A percentile compares a stretch with the other conserved stretches of the same genome.
These are phyloP conservation scores for Sycophila texana DNA, from an alignment of 2,888 invertebrate genomes.

Conservation along the genomic window DNA sequence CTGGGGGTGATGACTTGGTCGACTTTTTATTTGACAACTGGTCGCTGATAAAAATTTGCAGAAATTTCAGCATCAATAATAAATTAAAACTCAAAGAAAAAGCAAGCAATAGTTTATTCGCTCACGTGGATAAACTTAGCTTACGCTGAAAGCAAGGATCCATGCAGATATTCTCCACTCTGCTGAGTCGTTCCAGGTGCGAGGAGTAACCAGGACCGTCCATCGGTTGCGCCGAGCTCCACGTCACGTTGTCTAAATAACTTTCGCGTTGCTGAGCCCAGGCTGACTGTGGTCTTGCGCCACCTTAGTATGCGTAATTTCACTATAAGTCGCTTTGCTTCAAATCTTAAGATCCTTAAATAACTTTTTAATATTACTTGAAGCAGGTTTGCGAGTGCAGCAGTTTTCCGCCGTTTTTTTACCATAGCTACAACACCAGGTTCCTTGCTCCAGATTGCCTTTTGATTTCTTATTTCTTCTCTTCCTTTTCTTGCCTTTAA, in stretches of 20 bases:
- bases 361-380: background rate
- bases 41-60: background rate
- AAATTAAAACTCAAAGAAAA: constrained; percentile 4
- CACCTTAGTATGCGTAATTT: background rate
- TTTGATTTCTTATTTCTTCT: background rate
- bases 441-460: constrained; percentile 38
- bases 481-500: background rate
- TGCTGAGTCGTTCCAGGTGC: constrained; percentile 28
- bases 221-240: background rate
- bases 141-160: background rate
- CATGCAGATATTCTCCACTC: constrained; percentile 23
- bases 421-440: constrained; percentile 17
- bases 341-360: background rate
- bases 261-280: constrained; percentile 34
- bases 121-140: background rate
- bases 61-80: background rate
- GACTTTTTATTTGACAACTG: background rate
- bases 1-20: background rate
- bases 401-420: background rate
- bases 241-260: constrained; percentile 28
- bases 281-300: constrained; percentile 16
- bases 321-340: background rate
- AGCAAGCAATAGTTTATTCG: background rate
- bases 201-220: constrained; percentile 31
- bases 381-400: too few species aligned